A percentile compares a stretch with the other conserved stretches of the same genome.
Evolutionary conservation across 2,113 vertebrate genomes (phyloP).

Genomic region (Myrmecobius fasciatus): DNA sequence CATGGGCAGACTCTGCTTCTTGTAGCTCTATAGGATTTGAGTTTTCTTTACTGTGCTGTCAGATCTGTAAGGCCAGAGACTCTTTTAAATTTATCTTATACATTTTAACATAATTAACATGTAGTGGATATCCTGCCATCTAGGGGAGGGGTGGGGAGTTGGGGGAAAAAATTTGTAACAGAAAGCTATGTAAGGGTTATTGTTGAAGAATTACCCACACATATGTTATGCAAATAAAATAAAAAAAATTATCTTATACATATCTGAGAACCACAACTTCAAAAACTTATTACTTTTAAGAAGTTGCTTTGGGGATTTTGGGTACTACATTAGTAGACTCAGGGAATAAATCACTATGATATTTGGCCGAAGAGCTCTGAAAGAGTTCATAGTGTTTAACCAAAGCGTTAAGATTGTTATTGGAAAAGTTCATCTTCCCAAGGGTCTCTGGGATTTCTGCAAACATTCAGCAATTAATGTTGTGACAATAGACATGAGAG

Average conservation of each 20-base stretch:
- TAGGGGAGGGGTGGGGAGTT: too few species aligned
- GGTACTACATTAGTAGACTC: neutral
- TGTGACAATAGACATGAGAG: slow-evolving; percentile 97
- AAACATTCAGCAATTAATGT: slow-evolving; percentile 93
- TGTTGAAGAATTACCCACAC: too few species aligned
- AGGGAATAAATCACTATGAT: neutral
- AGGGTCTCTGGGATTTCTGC: slow-evolving; percentile 97
- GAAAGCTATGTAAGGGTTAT: too few species aligned
- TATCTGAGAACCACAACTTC: neutral
- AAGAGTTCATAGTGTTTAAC: slow-evolving; percentile 97
- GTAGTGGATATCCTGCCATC: too few species aligned
- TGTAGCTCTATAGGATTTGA: neutral
- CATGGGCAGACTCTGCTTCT: neutral
- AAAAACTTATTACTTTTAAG: neutral
- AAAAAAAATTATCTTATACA: neutral
- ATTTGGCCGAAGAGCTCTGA: slow-evolving; percentile 85
- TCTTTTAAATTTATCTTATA: neutral
- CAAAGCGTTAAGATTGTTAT: slow-evolving; percentile 94
- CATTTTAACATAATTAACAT: too few species aligned
- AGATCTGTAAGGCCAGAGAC: neutral
- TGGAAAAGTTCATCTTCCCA: slow-evolving; percentile 96
- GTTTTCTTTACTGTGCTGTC: neutral
- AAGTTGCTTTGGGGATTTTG: neutral
- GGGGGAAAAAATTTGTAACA: too few species aligned
- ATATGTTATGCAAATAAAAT: too few species aligned